phyloP scores from a whole-genome alignment of 2,888 invertebrate genomes.

The Caenorhabditis zanzibari region DNA sequence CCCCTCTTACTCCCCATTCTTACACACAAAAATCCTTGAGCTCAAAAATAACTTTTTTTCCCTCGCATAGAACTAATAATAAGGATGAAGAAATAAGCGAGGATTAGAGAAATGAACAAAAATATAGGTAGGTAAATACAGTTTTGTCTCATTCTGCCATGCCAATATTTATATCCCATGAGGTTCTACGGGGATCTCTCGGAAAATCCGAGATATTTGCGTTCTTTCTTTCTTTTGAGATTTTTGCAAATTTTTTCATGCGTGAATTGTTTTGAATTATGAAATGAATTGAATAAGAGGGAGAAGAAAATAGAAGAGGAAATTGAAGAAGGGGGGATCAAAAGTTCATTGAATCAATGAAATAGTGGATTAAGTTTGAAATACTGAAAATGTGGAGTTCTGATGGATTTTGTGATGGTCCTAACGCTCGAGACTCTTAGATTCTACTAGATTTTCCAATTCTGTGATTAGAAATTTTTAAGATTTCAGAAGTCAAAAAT shows the following conservation, averaged over 20 bases:
- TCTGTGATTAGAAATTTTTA: no score
- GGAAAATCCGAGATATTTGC: constrained; percentile 41
- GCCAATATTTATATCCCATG: constrained; percentile 54
- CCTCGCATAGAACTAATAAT: background rate
- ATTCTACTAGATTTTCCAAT: no score
- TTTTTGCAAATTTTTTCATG: constrained; percentile 31
- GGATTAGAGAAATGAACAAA: constrained; percentile 16
- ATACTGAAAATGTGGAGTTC: no score
- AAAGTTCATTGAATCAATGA: constrained; percentile 6
- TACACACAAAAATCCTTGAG: constrained; percentile 1
- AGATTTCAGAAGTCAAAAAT: no score
- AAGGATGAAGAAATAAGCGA: constrained; percentile 8
- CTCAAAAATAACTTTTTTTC: constrained; percentile 6
- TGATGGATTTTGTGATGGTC: no score
- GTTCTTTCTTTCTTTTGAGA: constrained; percentile 22
- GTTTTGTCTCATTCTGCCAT: constrained; percentile 26
- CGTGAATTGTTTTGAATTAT: constrained; percentile 49
- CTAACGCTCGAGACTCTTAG: no score
- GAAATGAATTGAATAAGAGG: constrained; percentile 2
- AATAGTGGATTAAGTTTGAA: no score
- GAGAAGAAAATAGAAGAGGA: background rate
- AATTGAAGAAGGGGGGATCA: background rate
- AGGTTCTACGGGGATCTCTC: constrained; percentile 23
- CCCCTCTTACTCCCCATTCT: background rate
- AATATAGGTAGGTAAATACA: constrained; percentile 15